phyloP scores from a whole-genome alignment of 2,888 invertebrate genomes.

The Drosophila melanosoma region DNA sequence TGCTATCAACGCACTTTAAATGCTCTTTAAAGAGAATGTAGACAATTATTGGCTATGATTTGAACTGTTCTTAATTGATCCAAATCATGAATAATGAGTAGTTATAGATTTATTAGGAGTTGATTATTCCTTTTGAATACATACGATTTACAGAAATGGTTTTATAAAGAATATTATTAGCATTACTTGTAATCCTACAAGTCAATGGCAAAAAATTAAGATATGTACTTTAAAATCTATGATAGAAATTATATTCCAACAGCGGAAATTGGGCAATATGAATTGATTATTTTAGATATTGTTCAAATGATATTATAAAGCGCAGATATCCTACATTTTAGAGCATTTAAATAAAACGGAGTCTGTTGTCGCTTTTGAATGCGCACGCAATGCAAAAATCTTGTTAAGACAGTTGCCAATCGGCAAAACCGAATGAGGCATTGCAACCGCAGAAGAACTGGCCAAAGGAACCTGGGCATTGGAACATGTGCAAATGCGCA shows the following conservation, averaged over 20 bases:
- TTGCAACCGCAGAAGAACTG: constrained; percentile 6
- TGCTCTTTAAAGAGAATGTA: constrained; percentile 20
- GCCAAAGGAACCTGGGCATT: constrained; percentile 31
- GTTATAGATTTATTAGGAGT: neutral
- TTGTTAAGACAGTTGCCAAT: constrained; percentile 67
- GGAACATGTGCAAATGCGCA: constrained; percentile 80
- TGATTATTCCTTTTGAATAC: neutral
- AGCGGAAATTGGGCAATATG: neutral
- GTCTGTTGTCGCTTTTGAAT: constrained; percentile 47
- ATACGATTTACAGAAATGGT: neutral
- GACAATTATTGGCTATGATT: neutral
- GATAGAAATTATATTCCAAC: accelerated
- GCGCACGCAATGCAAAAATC: constrained; percentile 82
- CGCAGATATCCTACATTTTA: neutral
- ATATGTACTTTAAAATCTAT: neutral
- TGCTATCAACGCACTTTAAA: neutral
- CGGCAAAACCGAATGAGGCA: constrained; percentile 40
- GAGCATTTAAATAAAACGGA: constrained; percentile 45
- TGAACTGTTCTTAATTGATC: neutral
- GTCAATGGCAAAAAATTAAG: neutral
- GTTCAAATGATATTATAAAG: neutral
- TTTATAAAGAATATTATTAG: neutral
- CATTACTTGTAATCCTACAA: neutral
- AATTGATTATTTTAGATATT: neutral
- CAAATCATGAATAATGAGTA: neutral